phyloP scores from a whole-genome alignment of 2,888 invertebrate species.

The Mesochorus sp. region DNA sequence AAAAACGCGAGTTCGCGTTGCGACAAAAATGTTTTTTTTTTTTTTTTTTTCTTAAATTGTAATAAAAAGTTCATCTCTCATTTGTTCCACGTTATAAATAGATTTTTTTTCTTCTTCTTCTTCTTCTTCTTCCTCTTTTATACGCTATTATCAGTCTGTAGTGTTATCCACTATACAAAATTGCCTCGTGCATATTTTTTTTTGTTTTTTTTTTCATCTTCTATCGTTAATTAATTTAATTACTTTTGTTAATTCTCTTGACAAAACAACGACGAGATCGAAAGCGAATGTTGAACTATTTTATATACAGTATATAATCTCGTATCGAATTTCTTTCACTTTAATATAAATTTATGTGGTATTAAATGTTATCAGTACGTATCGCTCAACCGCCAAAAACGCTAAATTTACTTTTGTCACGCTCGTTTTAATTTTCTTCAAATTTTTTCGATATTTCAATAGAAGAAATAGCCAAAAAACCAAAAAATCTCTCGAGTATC shows the following conservation, averaged over 20 bases:
- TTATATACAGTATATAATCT: conserved; percentile 9
- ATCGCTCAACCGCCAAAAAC: conserved; percentile 41
- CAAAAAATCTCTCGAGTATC: not conserved
- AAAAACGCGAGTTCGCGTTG: not conserved
- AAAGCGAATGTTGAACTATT: no score
- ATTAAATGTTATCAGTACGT: conserved; percentile 15
- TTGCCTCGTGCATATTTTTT: conserved; percentile 35
- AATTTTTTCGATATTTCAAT: not conserved
- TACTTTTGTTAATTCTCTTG: no score
- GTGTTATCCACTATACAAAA: conserved; percentile 50
- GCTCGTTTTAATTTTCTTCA: conserved; percentile 23
- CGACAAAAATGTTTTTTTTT: no score
- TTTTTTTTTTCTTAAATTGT: conserved; percentile 12
- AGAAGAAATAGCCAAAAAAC: not conserved
- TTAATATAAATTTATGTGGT: not conserved
- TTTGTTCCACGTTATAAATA: conserved; percentile 46
- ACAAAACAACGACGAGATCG: conserved; percentile 20
- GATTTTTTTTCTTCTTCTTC: not conserved
- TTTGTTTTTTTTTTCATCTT: not conserved
- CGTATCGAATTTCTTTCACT: conserved; percentile 12
- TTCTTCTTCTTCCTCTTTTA: conserved; percentile 47
- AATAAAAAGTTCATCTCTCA: conserved; percentile 43
- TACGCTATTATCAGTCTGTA: conserved; percentile 62
- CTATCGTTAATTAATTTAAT: conserved; percentile 18
- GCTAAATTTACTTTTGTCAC: no score